Evolutionary conservation across 2,888 invertebrate genomes (phyloP), one percentile per base, ranked within the genome.

Genomic region (Acanthosepion lycidas): DNA sequence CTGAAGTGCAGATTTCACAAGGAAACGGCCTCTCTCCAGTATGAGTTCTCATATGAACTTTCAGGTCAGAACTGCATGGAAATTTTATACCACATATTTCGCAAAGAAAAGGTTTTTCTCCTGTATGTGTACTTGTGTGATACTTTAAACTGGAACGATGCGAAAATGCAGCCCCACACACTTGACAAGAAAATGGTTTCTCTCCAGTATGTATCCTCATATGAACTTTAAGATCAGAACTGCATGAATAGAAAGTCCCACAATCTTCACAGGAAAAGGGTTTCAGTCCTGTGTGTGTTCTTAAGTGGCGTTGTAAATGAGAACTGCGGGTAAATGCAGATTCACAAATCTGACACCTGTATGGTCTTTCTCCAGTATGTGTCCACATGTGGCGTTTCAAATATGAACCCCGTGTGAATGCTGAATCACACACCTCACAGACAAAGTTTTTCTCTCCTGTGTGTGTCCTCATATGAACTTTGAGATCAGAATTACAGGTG

Each of bases 71-170:
- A 26, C 49, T 92, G 28, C 48, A 42, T 48, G 92, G 49, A 33
- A 42, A 92, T 92, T 49, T 49, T 92, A 23, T 26, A 92, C 49
- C 49, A 92, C 92, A 92, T 48, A 92, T 42, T 48, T 92, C 92
- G 49, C 92, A 92, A 92, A 48, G 49, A 92, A 42, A 92, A 48
- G 49, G 92, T 92, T 92, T 48, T 92, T 92, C 92, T 92, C 92
- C 92, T 26, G 92, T 92, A 49, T 92, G 92, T 20, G 42, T 92
- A 48, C 92, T 48, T 20, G 23, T 92, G 28, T 92, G 92, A 26
- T 48, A 92, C 42, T 49, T 92, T 18, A 92, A 48, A 48, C 42
- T 49, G 26, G 92, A 92, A 26, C 49, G 42, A 28, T 42, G 49
- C 9, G 92, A 92, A 92, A 92, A 92, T n/a, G 42, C 49, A 48